Conservation (phyloP, 1,140 invertebrate species). For the Eriosoma lanigerum region DNA sequence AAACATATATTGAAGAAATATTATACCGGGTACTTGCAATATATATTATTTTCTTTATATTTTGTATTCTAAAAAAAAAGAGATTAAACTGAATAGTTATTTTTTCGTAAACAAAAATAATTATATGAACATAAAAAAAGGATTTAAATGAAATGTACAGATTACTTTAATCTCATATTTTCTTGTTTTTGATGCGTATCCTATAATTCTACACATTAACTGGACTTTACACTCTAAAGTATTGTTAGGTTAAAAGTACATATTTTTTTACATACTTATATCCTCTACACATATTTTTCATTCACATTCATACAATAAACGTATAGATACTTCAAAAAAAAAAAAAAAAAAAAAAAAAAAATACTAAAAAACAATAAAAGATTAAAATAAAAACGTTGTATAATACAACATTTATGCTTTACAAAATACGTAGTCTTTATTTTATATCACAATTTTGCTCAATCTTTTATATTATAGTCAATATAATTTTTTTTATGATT, state of each 20-base stretch:
- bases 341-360: not conserved
- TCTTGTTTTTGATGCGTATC: not conserved
- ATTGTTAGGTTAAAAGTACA: not conserved
- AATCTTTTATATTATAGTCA: no score
- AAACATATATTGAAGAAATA: constrained; percentile 11
- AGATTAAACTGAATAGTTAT: constrained; percentile 16
- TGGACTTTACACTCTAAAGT: not conserved
- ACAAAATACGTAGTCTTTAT: not conserved
- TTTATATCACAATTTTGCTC: no score
- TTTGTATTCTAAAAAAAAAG: not conserved
- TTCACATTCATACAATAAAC: not conserved
- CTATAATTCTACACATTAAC: not conserved
- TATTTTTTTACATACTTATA: not conserved
- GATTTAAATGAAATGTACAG: not conserved
- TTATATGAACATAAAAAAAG: not conserved
- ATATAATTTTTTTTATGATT: no score
- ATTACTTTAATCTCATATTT: not conserved
- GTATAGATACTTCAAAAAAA: not conserved
- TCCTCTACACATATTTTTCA: not conserved
- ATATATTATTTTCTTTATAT: not conserved
- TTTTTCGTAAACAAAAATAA: constrained; percentile 9
- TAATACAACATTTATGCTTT: not conserved
- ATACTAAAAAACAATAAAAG: not conserved
- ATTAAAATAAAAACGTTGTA: not conserved
- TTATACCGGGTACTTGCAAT: not conserved